Base-by-base conservation (phyloP, 2,888 invertebrate species). In the Ischnura elegans region DNA sequence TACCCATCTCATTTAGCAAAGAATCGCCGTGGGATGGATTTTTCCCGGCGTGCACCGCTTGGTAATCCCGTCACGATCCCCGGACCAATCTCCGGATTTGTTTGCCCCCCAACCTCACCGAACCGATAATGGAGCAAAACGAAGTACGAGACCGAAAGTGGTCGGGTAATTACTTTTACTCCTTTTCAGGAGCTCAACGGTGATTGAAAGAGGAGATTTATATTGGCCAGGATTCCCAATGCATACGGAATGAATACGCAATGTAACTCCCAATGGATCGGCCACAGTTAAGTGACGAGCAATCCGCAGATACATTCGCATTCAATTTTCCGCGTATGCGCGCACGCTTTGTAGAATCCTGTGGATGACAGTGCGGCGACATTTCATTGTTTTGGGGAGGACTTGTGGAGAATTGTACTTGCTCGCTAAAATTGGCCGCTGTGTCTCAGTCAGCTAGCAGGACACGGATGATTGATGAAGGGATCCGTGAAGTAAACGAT, bases 201-300 rank as follows among this genome's bases (percentile, higher is more conserved):
- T 76, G 76, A 76, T 76, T 76, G 76, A 76, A 76, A 36, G 76
- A 76, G 76, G 76, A 76, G 76, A 76, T 76, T 76, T 76, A 76
- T 76, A 76, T 76, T 36, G 76, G 13, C 3, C 76, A 5, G 76
- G n/a, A 36, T 76, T 36, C 76, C 36, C 13, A 16, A 76, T 76
- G 76, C 36, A 36, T 76, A 76, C 36, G 36, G 0, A 76, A 36
- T 76, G 29, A 5, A 36, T 16, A 76, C 13, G 76, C n/a, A n/a
- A 13, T 13, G 29, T n/a, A 36, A 36, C 2, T 36, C 3, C 19
- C n/a, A n/a, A n/a, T n/a, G n/a, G n/a, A 25, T 36, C 13, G 16
- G 76, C 13, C 36, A 3, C 29, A 36, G 2, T 61, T 13, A 36
- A 76, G 16, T 36, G 36, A 36, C 10, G 29, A 76, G 13, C 36